phyloP scores from a whole-genome alignment of 1,140 invertebrate genomes.

The Medauroidea extradentata region DNA sequence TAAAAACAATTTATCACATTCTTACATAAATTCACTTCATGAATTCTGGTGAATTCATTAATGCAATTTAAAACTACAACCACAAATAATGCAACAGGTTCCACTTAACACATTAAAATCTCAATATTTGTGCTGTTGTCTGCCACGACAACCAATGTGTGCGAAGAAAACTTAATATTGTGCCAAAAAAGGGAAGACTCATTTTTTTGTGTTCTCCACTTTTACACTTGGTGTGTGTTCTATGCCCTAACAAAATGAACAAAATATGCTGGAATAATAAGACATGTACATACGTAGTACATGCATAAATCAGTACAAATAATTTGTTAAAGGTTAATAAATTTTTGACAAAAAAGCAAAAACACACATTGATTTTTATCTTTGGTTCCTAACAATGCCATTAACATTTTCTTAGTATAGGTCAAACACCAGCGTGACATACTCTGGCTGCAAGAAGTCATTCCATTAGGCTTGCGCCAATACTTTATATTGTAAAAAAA shows the following conservation, averaged over 20 bases:
- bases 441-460: no score
- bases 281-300: background rate
- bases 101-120: constrained; percentile 2
- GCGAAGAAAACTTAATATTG: constrained; percentile 7
- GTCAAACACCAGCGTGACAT: no score
- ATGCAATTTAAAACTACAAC: constrained; percentile 8
- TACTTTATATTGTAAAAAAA: no score
- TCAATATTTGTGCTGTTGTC: background rate
- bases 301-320: background rate
- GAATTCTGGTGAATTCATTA: background rate
- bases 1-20: constrained; percentile 3
- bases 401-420: no score
- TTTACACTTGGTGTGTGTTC: background rate
- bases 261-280: background rate
- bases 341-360: no score
- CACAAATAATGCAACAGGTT: background rate
- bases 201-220: background rate
- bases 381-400: no score
- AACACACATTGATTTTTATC: no score
- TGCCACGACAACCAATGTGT: constrained; percentile 9
- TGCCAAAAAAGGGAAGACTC: constrained; percentile 14
- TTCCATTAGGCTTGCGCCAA: no score
- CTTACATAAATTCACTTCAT: constrained; percentile 6
- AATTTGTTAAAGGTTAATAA: background rate
- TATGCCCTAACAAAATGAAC: background rate